Conservation (phyloP, 2,113 vertebrate species). For the Balaeniceps rex region DNA sequence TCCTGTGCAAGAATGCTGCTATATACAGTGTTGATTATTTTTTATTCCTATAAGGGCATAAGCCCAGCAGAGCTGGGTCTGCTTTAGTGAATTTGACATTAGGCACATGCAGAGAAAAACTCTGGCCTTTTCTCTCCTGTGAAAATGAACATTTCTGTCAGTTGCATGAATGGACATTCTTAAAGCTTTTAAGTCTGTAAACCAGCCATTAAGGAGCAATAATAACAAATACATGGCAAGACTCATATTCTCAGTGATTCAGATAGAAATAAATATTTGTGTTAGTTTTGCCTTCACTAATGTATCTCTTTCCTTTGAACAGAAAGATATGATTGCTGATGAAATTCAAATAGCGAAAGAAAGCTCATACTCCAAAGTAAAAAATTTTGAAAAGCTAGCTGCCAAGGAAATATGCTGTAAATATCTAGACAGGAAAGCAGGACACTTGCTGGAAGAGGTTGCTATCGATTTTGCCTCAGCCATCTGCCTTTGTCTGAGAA, state of each 20-base stretch:
- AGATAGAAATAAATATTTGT: neutral
- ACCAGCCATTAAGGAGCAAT: neutral
- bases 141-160: neutral
- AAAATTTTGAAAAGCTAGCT: constrained; percentile 32
- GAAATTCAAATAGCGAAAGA: constrained; percentile 59
- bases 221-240: neutral
- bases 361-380: neutral
- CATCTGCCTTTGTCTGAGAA: constrained; percentile 70
- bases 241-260: neutral
- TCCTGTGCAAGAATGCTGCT: neutral
- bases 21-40: neutral
- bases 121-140: neutral
- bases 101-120: neutral
- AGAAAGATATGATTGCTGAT: constrained; percentile 76
- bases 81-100: neutral
- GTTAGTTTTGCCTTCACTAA: neutral
- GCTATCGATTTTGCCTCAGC: constrained; percentile 61
- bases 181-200: neutral
- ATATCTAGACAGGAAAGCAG: constrained; percentile 63
- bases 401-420: constrained; percentile 64
- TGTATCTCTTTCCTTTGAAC: neutral
- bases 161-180: neutral
- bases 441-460: constrained; percentile 1
- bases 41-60: neutral
- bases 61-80: neutral